Conservation (phyloP, 2,797 vertebrate species). For the Brachymystax lenok region DNA sequence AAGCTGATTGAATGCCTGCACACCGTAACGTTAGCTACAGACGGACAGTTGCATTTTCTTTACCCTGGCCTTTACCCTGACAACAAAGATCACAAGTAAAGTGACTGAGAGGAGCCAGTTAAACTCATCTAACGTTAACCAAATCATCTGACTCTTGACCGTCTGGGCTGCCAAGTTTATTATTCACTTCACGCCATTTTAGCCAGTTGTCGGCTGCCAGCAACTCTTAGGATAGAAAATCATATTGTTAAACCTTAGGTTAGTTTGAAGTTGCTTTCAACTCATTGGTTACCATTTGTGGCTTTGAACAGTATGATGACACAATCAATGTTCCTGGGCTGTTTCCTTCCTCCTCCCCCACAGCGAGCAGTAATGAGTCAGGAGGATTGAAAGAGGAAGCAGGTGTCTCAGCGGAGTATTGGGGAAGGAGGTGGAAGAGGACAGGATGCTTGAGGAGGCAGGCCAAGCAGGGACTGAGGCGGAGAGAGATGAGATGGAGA, state of each 20-base stretch:
- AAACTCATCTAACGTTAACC: not conserved
- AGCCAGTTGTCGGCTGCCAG: not conserved
- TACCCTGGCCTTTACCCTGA: not conserved
- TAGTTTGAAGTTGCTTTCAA: not conserved
- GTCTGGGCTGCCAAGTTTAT: not conserved
- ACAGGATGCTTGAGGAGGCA: slow-evolving; percentile 71
- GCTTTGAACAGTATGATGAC: not conserved
- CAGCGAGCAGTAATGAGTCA: slow-evolving; percentile 59
- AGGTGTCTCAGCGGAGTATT: slow-evolving; percentile 41
- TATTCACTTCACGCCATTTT: not conserved
- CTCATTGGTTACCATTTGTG: not conserved
- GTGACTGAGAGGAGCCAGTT: not conserved
- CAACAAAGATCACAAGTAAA: not conserved
- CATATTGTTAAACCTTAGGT: not conserved
- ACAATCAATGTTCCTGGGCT: slow-evolving; percentile 23
- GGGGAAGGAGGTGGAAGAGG: slow-evolving; percentile 31
- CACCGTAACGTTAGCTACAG: not conserved
- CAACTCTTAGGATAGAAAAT: not conserved
- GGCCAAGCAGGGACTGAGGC: slow-evolving; percentile 43
- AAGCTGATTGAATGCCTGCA: not conserved
- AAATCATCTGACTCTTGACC: not conserved
- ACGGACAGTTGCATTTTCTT: not conserved
- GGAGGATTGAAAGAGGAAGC: slow-evolving; percentile 51
- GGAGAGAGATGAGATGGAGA: slow-evolving; percentile 42
- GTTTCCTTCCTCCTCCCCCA: slow-evolving; percentile 29